Percentiles rank a stretch among this genome's conserved stretches.
phyloP scores from a whole-genome alignment of 2,888 invertebrate genomes.

The Drosophila tanythrix region DNA sequence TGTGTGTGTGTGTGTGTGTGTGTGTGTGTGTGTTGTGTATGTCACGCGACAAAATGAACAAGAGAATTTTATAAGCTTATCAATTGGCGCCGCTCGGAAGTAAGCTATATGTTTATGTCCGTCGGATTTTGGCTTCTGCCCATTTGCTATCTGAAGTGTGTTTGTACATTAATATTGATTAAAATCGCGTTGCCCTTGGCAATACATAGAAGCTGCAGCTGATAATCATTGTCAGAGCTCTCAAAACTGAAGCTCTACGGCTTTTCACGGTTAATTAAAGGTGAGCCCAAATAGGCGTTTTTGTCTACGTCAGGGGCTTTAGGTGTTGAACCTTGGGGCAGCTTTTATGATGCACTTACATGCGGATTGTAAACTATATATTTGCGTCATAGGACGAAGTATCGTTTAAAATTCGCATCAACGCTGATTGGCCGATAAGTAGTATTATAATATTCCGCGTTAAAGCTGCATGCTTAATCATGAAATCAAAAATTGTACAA shows the following conservation, averaged over 20 bases:
- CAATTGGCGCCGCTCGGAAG: constrained; percentile 15
- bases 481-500: not conserved
- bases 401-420: constrained; percentile 8
- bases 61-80: constrained; percentile 10
- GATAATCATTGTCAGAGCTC: constrained; percentile 45
- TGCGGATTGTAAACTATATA: constrained; percentile 20
- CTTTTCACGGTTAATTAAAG: constrained; percentile 77
- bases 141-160: constrained; percentile 1
- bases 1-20: not conserved
- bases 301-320: constrained; percentile 33
- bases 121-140: not conserved
- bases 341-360: constrained; percentile 22
- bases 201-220: constrained; percentile 17
- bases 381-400: constrained; percentile 37
- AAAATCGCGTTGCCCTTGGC: constrained; percentile 52
- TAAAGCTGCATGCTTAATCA: not conserved
- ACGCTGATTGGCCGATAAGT: not conserved
- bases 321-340: constrained; percentile 31
- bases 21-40: constrained; percentile 32
- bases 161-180: constrained; percentile 2
- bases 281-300: constrained; percentile 47
- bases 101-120: not conserved
- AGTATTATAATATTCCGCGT: not conserved
- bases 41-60: constrained; percentile 29
- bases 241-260: constrained; percentile 6